Evolutionary conservation across 2,888 invertebrate genomes (phyloP).

Genomic region (Phymatocera aterrima): DNA sequence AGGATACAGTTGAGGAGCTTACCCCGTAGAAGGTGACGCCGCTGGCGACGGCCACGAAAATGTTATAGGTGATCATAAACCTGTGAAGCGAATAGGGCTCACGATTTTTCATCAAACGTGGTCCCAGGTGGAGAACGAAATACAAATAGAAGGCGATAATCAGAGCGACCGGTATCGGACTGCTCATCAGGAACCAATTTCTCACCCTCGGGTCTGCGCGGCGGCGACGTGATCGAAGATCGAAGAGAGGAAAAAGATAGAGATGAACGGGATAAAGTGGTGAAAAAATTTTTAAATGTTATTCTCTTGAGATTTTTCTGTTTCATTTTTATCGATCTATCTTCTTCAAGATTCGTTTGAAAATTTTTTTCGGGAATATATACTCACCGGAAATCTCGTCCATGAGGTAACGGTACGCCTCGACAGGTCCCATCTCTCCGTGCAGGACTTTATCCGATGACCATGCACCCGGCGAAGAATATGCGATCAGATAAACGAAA

Average conservation of each 20-base stretch:
- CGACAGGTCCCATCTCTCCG: constrained; percentile 61
- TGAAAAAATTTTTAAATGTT: too few species aligned
- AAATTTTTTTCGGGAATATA: too few species aligned
- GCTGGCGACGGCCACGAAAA: constrained; percentile 79
- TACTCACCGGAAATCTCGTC: constrained; percentile 68
- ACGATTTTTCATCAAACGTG: constrained; percentile 66
- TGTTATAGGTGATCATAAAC: constrained; percentile 68
- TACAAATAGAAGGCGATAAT: constrained; percentile 63
- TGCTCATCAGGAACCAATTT: constrained; percentile 68
- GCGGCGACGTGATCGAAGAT: background rate
- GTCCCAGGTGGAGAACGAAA: constrained; percentile 67
- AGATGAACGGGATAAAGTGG: too few species aligned
- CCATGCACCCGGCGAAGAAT: too few species aligned
- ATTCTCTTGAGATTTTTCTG: too few species aligned
- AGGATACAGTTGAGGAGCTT: constrained; percentile 64
- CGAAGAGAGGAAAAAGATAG: constrained; percentile 34
- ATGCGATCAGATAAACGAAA: too few species aligned
- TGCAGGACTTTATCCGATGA: background rate
- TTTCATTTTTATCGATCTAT: too few species aligned
- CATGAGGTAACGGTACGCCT: constrained; percentile 67
- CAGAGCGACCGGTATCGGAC: constrained; percentile 63
- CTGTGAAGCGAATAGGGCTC: constrained; percentile 63
- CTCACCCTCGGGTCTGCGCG: constrained; percentile 69
- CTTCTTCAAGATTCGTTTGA: too few species aligned
- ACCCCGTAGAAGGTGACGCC: constrained; percentile 84